phyloP scores from a whole-genome alignment of 2,797 vertebrate species.

The Syndactyla subalaris region DNA sequence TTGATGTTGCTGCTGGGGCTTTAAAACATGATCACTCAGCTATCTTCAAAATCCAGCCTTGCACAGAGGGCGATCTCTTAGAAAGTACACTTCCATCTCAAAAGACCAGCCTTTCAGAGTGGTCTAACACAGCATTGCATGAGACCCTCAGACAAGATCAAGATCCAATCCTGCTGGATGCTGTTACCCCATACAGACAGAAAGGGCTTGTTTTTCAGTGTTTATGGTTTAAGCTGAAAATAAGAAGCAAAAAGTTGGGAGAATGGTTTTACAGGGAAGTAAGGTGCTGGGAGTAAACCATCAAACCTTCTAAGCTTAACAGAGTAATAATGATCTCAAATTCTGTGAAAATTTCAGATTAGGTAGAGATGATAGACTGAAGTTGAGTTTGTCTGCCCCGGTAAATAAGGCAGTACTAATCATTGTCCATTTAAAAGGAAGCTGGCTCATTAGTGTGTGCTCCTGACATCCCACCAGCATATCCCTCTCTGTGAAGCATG shows the following conservation, averaged over 20 bases:
- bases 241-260: not conserved
- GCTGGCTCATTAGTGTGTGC: not conserved
- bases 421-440: not conserved
- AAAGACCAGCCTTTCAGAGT: not conserved
- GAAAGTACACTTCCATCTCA: not conserved
- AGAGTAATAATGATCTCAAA: not conserved
- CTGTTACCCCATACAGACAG: not conserved
- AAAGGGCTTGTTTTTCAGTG: not conserved
- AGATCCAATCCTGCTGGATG: not conserved
- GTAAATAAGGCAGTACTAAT: not conserved
- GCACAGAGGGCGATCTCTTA: not conserved
- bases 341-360: not conserved
- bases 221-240: not conserved
- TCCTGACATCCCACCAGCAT: not conserved
- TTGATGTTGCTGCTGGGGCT: not conserved
- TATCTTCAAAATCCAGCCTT: not conserved
- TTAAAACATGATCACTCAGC: slow-evolving; percentile 12
- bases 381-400: not conserved
- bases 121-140: not conserved
- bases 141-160: not conserved
- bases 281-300: not conserved
- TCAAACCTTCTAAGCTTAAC: not conserved
- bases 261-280: not conserved
- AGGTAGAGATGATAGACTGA: not conserved
- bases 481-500: not conserved